Conservation (phyloP, 1,140 invertebrate species). For the Calosoma granatense region DNA sequence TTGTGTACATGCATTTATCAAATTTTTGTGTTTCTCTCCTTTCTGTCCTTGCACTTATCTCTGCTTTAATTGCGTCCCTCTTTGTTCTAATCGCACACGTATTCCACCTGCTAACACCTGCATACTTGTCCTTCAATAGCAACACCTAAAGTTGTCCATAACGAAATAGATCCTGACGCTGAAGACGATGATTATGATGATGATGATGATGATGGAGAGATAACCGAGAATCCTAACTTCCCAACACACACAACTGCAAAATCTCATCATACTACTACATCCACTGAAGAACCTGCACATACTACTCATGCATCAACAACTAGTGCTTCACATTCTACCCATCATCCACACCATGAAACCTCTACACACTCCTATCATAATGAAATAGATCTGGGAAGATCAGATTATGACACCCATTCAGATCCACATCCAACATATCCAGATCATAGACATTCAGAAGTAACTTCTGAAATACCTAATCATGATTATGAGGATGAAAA, state of each 20-base stretch:
- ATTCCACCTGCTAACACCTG: neutral
- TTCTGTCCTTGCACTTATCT: neutral
- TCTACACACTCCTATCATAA: neutral
- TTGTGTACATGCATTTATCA: neutral
- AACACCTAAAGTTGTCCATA: neutral
- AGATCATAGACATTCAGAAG: too few relatives aligned
- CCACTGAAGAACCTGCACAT: neutral
- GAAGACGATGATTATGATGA: constrained; percentile 5
- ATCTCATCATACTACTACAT: neutral
- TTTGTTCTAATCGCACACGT: neutral
- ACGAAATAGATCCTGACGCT: constrained; percentile 5
- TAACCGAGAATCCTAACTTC: neutral
- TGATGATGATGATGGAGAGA: neutral
- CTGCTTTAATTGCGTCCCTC: neutral
- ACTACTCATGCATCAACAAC: neutral
- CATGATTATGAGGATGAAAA: too few relatives aligned
- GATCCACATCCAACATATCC: neutral
- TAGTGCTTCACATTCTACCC: neutral
- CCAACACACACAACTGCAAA: neutral
- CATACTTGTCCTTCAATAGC: neutral
- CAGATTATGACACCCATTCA: neutral
- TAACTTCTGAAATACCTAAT: too few relatives aligned
- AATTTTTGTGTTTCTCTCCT: neutral
- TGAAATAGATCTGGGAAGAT: neutral
- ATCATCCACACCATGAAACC: neutral